These are phyloP conservation scores for Jaculus jaculus DNA, from an alignment of 2,113 vertebrate genomes.

Conservation along the genomic window DNA sequence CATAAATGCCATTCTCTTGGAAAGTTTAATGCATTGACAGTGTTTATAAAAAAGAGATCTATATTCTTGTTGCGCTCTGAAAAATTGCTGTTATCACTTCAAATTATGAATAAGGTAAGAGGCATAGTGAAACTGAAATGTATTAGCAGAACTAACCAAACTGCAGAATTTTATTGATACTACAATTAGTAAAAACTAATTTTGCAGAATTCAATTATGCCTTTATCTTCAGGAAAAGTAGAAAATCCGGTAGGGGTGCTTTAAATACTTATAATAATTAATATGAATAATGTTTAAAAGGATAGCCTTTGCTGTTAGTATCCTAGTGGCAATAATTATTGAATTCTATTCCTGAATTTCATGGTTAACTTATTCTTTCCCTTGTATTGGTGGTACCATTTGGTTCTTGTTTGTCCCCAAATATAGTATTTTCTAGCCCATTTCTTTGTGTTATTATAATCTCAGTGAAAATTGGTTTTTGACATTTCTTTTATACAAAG, in stretches of 20 bases:
- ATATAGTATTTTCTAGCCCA: background rate
- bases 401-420: background rate
- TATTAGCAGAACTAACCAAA: background rate
- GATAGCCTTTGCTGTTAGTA: background rate
- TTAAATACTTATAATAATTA: conserved; percentile 10
- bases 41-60: background rate
- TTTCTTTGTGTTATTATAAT: background rate
- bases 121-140: background rate
- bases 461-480: background rate
- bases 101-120: conserved; percentile 65
- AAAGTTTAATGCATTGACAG: background rate
- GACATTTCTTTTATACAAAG: background rate
- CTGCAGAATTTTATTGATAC: background rate
- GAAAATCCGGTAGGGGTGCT: background rate
- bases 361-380: background rate
- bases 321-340: background rate
- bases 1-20: background rate
- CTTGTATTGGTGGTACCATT: background rate
- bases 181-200: background rate
- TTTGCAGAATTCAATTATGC: background rate
- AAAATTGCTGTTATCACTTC: background rate
- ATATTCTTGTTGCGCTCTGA: background rate
- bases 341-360: background rate
- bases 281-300: background rate
- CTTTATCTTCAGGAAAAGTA: background rate